Evolutionary conservation across 2,797 vertebrate genomes (phyloP).

Genomic region (Sciaenops ocellatus): DNA sequence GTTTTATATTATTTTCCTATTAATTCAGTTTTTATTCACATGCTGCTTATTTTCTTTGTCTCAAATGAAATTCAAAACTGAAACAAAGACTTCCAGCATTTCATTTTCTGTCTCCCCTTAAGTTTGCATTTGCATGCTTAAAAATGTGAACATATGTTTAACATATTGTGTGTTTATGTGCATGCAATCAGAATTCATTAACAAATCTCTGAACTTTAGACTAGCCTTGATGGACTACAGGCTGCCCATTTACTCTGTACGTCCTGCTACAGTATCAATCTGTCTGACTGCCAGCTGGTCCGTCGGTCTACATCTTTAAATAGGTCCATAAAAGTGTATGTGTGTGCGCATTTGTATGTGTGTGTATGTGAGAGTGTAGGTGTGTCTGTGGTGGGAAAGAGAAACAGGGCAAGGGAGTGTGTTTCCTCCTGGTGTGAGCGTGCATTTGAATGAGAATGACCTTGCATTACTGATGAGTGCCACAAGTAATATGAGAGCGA

Average conservation of each 20-base stretch:
- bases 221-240: slow-evolving; percentile 52
- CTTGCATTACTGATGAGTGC: slow-evolving; percentile 82
- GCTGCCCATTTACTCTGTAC: slow-evolving; percentile 31
- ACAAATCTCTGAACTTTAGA: slow-evolving; percentile 21
- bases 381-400: slow-evolving; percentile 78
- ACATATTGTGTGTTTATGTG: slow-evolving; percentile 48
- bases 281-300: slow-evolving; percentile 53
- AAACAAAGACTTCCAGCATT: slow-evolving; percentile 11
- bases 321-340: slow-evolving; percentile 23
- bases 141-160: slow-evolving; percentile 52
- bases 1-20: slow-evolving; percentile 6
- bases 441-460: slow-evolving; percentile 85
- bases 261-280: slow-evolving; percentile 46
- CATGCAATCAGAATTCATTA: slow-evolving; percentile 49
- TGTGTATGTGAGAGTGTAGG: slow-evolving; percentile 50
- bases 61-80: slow-evolving; percentile 34
- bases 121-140: slow-evolving; percentile 24
- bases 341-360: slow-evolving; percentile 19
- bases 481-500: slow-evolving; percentile 81
- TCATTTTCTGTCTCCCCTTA: slow-evolving; percentile 32
- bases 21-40: slow-evolving; percentile 18
- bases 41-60: slow-evolving; percentile 17
- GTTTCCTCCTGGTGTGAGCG: slow-evolving; percentile 78
- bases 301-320: slow-evolving; percentile 36
- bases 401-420: slow-evolving; percentile 65